These are phyloP conservation scores for Limenitis arthemis DNA, from an alignment of 2,888 invertebrate genomes.

Conservation along the genomic window DNA sequence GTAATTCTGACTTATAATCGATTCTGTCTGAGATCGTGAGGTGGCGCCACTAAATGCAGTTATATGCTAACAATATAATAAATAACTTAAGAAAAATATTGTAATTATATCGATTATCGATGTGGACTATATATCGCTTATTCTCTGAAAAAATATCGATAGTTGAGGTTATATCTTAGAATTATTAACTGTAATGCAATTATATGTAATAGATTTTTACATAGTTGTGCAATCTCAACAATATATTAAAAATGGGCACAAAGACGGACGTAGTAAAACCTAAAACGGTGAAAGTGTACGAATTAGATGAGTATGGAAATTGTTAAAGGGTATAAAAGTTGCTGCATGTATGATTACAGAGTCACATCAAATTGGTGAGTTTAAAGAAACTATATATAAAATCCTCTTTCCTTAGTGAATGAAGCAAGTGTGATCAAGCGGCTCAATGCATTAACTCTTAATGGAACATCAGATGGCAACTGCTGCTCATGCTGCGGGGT, in stretches of 20 bases:
- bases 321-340: conserved; percentile 68
- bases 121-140: too few relatives aligned
- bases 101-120: too few relatives aligned
- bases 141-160: too few relatives aligned
- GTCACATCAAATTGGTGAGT: conserved; percentile 63
- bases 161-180: too few relatives aligned
- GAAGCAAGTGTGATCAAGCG: conserved; percentile 62
- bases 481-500: conserved; percentile 62
- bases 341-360: conserved; percentile 74
- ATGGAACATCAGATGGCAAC: conserved; percentile 49
- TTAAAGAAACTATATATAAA: conserved; percentile 13
- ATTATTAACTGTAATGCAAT: too few relatives aligned
- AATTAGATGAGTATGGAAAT: conserved; percentile 63
- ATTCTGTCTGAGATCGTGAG: too few relatives aligned
- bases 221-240: too few relatives aligned
- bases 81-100: too few relatives aligned
- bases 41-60: too few relatives aligned
- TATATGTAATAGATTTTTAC: too few relatives aligned
- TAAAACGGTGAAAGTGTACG: conserved; percentile 62
- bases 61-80: too few relatives aligned
- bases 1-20: too few relatives aligned
- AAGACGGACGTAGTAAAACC: conserved; percentile 45
- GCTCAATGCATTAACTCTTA: conserved; percentile 51
- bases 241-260: conserved; percentile 35
- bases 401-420: conserved; percentile 42